Evolutionary conservation across 1,140 invertebrate genomes (phyloP).

Genomic region (Polypedilum pembai): DNA sequence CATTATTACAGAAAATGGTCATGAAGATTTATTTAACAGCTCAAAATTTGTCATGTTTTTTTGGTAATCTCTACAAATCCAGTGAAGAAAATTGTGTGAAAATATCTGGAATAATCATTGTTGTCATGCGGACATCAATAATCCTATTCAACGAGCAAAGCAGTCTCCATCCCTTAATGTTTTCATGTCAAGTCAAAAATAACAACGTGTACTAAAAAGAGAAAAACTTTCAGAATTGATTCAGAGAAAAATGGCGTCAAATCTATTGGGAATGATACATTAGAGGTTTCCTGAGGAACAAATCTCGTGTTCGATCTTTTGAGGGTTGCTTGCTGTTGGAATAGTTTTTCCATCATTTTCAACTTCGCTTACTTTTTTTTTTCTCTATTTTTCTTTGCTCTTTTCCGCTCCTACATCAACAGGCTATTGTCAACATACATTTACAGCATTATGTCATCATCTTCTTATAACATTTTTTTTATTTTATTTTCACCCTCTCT

Average conservation of each 20-base stretch:
- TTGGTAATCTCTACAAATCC: neutral
- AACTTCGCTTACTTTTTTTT: neutral
- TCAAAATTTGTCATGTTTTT: neutral
- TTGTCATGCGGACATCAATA: too few species aligned
- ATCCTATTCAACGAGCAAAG: too few species aligned
- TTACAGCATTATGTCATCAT: slow-evolving; percentile 8
- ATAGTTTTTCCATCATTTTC: neutral
- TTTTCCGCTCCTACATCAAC: slow-evolving; percentile 10
- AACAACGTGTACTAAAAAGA: too few species aligned
- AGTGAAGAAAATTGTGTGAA: too few species aligned
- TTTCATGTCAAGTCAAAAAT: too few species aligned
- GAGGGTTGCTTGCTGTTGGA: neutral
- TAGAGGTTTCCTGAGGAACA: neutral
- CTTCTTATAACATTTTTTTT: slow-evolving; percentile 9
- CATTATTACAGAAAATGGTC: neutral
- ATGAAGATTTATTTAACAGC: neutral
- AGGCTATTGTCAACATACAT: slow-evolving; percentile 17
- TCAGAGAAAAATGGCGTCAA: neutral
- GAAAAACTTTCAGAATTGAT: neutral
- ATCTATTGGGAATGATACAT: slow-evolving; percentile 12
- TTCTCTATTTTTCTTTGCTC: neutral
- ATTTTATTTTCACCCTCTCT: neutral
- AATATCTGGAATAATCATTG: too few species aligned
- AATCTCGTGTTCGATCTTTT: neutral
- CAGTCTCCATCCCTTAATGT: too few species aligned